These are phyloP conservation scores for Podarcis cretensis DNA, from an alignment of 2,113 vertebrate species.

Conservation along the genomic window DNA sequence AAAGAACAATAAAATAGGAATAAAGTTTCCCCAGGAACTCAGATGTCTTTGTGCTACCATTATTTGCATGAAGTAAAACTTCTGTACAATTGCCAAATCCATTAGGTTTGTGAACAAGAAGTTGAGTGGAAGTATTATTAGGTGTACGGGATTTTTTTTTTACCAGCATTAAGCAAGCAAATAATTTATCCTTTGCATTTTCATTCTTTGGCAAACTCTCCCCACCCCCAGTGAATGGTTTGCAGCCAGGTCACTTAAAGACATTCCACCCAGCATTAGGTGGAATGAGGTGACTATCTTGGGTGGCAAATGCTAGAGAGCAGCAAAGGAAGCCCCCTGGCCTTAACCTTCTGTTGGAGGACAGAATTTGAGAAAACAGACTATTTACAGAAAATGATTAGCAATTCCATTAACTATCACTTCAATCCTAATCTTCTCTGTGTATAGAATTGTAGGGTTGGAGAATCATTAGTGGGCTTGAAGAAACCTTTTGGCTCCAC, in stretches of 20 bases:
- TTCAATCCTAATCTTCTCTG: background rate
- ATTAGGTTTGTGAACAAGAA: background rate
- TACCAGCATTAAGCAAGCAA: background rate
- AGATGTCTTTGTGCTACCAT: background rate
- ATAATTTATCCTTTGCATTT: background rate
- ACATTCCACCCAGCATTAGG: no score
- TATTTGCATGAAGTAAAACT: background rate
- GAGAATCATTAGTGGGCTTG: no score
- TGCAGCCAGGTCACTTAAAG: background rate
- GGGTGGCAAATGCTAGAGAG: no score
- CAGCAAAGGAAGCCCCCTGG: no score
- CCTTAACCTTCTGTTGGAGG: no score
- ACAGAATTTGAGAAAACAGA: background rate
- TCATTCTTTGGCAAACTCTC: background rate
- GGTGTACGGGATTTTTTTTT: no score
- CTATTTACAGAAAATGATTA: background rate
- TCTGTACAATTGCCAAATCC: background rate
- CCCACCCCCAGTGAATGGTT: no score
- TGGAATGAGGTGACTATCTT: no score
- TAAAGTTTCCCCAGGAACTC: background rate
- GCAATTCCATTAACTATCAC: background rate
- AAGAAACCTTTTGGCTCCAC: no score
- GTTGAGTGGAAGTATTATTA: background rate
- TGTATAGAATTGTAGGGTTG: no score
- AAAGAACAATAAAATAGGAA: background rate